Conservation (phyloP, 2,113 vertebrate species). For the Labeo rohita region DNA sequence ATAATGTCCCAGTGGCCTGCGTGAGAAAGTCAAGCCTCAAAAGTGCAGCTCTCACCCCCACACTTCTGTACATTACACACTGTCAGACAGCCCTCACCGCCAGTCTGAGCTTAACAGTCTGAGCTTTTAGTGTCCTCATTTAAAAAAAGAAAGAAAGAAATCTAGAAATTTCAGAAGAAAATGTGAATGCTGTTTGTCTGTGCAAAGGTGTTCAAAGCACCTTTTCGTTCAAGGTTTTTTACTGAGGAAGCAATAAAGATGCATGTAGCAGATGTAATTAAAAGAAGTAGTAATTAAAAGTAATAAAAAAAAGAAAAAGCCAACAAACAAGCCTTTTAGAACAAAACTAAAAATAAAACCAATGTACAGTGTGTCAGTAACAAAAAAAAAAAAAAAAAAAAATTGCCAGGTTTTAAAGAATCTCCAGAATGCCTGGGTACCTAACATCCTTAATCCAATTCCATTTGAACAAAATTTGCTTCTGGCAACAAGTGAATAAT, state of each 20-base stretch:
- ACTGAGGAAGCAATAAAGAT: neutral
- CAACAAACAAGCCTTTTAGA: neutral
- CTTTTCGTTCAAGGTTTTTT: neutral
- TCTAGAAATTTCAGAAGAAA: neutral
- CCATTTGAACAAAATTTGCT: neutral
- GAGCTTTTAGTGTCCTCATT: neutral
- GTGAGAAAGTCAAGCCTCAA: constrained; percentile 53
- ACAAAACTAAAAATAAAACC: neutral
- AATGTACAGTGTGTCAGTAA: too few species aligned
- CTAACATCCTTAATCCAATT: neutral
- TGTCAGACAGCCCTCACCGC: constrained; percentile 1
- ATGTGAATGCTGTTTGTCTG: neutral
- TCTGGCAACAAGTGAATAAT: neutral
- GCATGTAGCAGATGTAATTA: neutral
- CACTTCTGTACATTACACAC: neutral
- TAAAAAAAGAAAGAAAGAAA: neutral
- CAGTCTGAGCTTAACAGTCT: neutral
- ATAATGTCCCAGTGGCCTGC: constrained; percentile 73
- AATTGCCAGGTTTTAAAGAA: neutral
- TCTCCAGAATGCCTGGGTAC: too few species aligned
- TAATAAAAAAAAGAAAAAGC: neutral
- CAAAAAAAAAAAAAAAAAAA: neutral
- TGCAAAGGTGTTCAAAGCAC: neutral
- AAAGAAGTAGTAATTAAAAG: neutral
- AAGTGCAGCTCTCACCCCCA: constrained; percentile 5